phyloP scores from a whole-genome alignment of 2,113 vertebrate species.

The Amazona vittata region DNA sequence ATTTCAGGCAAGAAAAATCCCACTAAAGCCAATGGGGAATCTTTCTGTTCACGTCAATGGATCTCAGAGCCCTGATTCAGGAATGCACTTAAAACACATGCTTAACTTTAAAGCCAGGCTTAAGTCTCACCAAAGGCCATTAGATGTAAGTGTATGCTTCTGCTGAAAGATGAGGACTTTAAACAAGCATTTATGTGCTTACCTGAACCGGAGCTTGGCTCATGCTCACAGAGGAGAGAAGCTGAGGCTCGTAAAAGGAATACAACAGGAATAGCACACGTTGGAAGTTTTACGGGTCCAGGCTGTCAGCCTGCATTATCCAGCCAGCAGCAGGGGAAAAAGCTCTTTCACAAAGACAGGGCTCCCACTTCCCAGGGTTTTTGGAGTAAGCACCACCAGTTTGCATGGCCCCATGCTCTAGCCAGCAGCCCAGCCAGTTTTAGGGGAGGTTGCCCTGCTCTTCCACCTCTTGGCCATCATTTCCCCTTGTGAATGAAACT shows the following conservation, averaged over 20 bases:
- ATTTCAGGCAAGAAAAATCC: constrained; percentile 11
- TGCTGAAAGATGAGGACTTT: background rate
- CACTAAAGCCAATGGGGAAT: background rate
- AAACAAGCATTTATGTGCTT: background rate
- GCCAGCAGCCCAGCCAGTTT: rapidly evolving
- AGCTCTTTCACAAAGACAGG: background rate
- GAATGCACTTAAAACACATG: background rate
- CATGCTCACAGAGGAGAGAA: rapidly evolving
- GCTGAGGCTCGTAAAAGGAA: background rate
- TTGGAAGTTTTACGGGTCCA: background rate
- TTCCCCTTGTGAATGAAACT: rapidly evolving
- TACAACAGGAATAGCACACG: background rate
- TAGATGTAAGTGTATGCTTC: background rate
- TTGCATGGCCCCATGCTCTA: rapidly evolving
- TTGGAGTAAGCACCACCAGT: rapidly evolving
- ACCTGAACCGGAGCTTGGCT: background rate
- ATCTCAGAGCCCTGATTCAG: background rate
- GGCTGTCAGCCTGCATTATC: background rate
- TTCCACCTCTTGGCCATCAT: background rate
- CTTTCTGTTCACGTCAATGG: background rate
- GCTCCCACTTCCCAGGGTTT: rapidly evolving
- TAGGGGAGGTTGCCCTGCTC: background rate
- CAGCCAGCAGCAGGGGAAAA: rapidly evolving
- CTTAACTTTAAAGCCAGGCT: constrained; percentile 15
- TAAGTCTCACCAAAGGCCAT: background rate